Conservation (phyloP, 2,888 invertebrate genomes). For the Chymomyza procnemis region DNA sequence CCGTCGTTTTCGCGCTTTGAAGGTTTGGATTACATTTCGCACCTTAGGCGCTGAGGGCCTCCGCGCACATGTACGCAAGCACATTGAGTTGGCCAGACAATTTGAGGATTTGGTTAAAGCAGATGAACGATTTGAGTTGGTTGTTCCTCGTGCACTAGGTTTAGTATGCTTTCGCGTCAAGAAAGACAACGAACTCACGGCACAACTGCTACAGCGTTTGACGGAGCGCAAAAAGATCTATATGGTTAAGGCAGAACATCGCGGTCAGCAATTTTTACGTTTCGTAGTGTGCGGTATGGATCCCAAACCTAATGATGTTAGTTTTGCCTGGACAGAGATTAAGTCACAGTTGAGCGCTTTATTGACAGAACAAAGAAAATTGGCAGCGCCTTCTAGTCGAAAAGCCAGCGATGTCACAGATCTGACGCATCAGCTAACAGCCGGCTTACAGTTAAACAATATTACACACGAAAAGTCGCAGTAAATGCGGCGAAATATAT, state of each 20-base stretch:
- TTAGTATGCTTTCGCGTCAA: constrained; percentile 94
- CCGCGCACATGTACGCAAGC: constrained; percentile 86
- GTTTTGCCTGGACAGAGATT: constrained; percentile 86
- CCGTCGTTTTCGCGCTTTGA: constrained; percentile 91
- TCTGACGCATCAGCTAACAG: constrained; percentile 53
- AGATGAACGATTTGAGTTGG: constrained; percentile 89
- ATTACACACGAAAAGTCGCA: constrained; percentile 50
- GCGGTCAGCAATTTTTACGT: constrained; percentile 85
- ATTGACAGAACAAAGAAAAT: constrained; percentile 33
- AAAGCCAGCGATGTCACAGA: constrained; percentile 43
- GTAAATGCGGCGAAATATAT: constrained; percentile 32
- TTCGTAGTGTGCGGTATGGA: constrained; percentile 89
- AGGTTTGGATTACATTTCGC: constrained; percentile 95
- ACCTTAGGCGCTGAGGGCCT: constrained; percentile 90
- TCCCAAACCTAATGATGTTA: constrained; percentile 85
- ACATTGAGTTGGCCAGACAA: constrained; percentile 86
- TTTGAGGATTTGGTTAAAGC: constrained; percentile 86
- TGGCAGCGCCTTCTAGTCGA: constrained; percentile 3
- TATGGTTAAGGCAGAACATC: constrained; percentile 87
- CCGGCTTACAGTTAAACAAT: constrained; percentile 43
- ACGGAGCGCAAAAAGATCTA: constrained; percentile 88
- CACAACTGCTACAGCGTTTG: constrained; percentile 85
- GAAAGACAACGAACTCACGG: constrained; percentile 85
- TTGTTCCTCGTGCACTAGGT: constrained; percentile 86
- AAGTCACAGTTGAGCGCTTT: constrained; percentile 80